These are phyloP conservation scores for Mormoops blainvillei DNA, from an alignment of 2,113 vertebrate species.

Conservation along the genomic window DNA sequence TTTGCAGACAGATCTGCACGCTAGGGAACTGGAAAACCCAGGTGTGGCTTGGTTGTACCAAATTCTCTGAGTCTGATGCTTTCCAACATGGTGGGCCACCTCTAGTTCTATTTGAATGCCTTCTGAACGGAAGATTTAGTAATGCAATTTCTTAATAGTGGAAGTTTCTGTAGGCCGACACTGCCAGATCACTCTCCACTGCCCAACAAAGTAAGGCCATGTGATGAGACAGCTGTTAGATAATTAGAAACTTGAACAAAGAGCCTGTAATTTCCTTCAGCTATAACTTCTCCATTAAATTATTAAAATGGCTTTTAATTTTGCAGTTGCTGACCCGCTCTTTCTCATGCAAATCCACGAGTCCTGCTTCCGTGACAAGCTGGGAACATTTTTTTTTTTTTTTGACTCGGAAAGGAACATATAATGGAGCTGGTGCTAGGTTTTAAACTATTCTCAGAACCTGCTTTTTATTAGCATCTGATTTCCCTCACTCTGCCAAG, in stretches of 20 bases:
- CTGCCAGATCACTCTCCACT: not conserved
- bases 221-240: not conserved
- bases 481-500: not conserved
- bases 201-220: not conserved
- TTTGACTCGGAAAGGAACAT: not conserved
- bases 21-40: not conserved
- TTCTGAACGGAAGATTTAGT: not conserved
- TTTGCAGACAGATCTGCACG: not conserved
- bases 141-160: not conserved
- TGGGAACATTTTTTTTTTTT: not conserved
- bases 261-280: not conserved
- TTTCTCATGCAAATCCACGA: not conserved
- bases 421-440: not conserved
- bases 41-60: too few relatives aligned
- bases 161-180: not conserved
- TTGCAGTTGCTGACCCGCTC: rapidly evolving
- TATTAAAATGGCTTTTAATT: conserved; percentile 46
- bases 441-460: conserved; percentile 24
- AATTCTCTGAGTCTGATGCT: not conserved
- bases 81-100: not conserved
- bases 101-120: not conserved
- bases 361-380: not conserved
- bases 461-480: conserved; percentile 51
- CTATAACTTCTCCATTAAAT: not conserved
- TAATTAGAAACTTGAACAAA: conserved; percentile 1